Percentiles rank a stretch among this genome's conserved stretches.
Evolutionary conservation across 2,888 invertebrate genomes (phyloP).

Genomic region (Seira musarum): DNA sequence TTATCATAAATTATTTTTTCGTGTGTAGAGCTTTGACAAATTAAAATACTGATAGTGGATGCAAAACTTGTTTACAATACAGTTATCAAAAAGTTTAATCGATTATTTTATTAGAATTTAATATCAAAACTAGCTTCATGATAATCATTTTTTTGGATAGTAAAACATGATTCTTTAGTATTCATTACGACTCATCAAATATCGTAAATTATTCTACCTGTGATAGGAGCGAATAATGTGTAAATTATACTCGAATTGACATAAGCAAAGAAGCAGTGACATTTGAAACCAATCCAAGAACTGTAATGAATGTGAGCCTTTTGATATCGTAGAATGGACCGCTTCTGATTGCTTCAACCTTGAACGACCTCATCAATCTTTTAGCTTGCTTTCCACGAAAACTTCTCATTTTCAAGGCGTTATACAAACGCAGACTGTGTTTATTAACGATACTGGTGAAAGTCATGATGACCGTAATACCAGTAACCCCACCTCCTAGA

Average conservation of each 20-base stretch:
- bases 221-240: background rate
- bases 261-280: conserved; percentile 17
- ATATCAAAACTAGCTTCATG: background rate
- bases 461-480: background rate
- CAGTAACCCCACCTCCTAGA: background rate
- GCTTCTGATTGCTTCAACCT: conserved; percentile 22
- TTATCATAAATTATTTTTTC: conserved; percentile 2
- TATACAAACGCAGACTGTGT: background rate
- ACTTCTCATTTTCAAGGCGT: background rate
- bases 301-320: conserved; percentile 10
- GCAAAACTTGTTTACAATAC: too few relatives aligned
- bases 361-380: background rate
- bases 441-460: conserved; percentile 1
- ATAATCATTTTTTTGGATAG: background rate
- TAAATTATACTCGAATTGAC: background rate
- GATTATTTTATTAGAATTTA: background rate
- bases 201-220: too few relatives aligned
- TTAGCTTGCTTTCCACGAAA: background rate
- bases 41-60: background rate
- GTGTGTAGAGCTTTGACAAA: background rate
- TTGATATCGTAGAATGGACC: conserved; percentile 27
- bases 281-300: conserved; percentile 18
- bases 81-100: background rate
- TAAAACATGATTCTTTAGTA: background rate
- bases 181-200: too few relatives aligned